phyloP scores from a whole-genome alignment of 2,888 invertebrate genomes.

The Camptogramma bilineatum region DNA sequence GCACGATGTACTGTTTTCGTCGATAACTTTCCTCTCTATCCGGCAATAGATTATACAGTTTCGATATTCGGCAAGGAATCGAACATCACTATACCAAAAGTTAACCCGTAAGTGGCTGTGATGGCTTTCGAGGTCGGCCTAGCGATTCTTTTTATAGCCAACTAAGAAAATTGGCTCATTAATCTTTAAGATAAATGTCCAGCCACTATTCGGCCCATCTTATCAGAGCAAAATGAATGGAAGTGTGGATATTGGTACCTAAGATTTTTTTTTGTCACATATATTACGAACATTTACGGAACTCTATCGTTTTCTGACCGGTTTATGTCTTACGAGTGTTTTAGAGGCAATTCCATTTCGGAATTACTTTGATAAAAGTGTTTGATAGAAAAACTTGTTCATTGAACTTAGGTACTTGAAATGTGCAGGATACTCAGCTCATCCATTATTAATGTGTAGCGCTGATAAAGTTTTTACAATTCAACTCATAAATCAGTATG shows the following conservation, averaged over 20 bases:
- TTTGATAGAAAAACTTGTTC: constrained; percentile 33
- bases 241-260: constrained; percentile 68
- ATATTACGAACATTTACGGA: constrained; percentile 49
- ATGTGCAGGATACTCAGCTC: constrained; percentile 37
- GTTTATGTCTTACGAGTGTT: constrained; percentile 54
- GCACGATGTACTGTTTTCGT: constrained; percentile 38
- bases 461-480: constrained; percentile 41
- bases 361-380: constrained; percentile 45
- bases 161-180: constrained; percentile 86
- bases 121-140: constrained; percentile 71
- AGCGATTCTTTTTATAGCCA: constrained; percentile 84
- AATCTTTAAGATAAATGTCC: constrained; percentile 85
- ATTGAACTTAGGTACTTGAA: constrained; percentile 26
- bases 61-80: constrained; percentile 53
- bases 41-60: constrained; percentile 44
- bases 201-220: constrained; percentile 83
- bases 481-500: constrained; percentile 36
- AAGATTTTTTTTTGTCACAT: constrained; percentile 63
- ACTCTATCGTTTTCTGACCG: constrained; percentile 56
- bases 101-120: constrained; percentile 71
- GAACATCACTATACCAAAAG: constrained; percentile 60
- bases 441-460: constrained; percentile 41
- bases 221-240: constrained; percentile 81
- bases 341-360: constrained; percentile 52
- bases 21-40: constrained; percentile 43